Base-by-base conservation (phyloP, 2,797 vertebrate genomes). In the Geotria australis region DNA sequence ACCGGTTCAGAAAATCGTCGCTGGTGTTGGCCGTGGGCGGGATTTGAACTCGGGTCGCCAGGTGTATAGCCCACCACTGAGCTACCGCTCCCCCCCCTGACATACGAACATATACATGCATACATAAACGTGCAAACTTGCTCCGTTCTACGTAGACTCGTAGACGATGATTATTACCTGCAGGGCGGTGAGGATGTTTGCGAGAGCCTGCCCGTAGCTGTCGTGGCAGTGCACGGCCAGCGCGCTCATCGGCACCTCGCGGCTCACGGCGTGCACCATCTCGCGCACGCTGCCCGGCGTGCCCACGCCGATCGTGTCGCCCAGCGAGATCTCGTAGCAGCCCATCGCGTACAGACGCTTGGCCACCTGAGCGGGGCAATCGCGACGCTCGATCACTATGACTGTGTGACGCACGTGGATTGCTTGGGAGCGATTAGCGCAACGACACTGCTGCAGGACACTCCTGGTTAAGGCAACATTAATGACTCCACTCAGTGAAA, bases 221-320 rank as follows among this genome's bases (percentile, higher is more conserved):
- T 98, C 86, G 0, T 98, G 91, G 68, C 91, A 96, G 66, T 98
- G 91, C 14, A 96, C 84, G 1, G 89, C 91, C 58, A 98, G 69
- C 3, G 79, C 82, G 3, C 70, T 63, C 15, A 81, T 64, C 0
- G 91, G 89, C 55, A 98, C 77, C 67, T 88, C 86, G 13, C 66
- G 74, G 68, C 71, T 73, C 47, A 96, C 85, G 0, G 64, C 77
- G 2, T 73, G 64, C 62, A 98, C 71, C 91, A 98, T 85, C 57
- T 81, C 73, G 57, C 5, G 71, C 81, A 96, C 94, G 70, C 71
- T 68, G 1, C 85, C 84, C 0, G 85, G 83, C 13, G 85, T 98
- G 48, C 89, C 91, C 46, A 95, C 74, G 2, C 91, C 89, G 0
- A 84, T 88, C 58, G 91, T 98, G 70, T 98, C 91, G 1, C 88